Conservation (phyloP, 2,113 vertebrate genomes). For the Ctenomys sociabilis region DNA sequence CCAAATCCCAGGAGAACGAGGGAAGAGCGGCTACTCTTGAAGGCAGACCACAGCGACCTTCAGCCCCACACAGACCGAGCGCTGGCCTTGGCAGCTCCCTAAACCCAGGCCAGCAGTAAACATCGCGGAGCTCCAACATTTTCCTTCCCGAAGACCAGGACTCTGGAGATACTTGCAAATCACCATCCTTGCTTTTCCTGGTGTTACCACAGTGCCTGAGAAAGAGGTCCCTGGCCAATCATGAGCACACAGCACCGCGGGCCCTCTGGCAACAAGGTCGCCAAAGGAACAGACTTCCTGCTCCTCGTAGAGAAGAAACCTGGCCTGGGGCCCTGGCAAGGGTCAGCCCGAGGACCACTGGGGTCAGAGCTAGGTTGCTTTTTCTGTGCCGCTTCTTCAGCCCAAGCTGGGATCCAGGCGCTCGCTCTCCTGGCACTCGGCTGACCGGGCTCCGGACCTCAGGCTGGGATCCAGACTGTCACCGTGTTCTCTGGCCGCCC, state of each 20-base stretch:
- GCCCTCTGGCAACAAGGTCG: background rate
- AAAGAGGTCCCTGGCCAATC: accelerated
- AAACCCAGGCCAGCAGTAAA: background rate
- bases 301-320: background rate
- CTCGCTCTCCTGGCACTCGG: background rate
- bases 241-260: accelerated
- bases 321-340: background rate
- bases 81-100: background rate
- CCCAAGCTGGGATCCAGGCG: no score
- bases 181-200: background rate
- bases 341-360: background rate
- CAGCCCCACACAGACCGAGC: background rate
- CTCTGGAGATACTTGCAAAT: background rate
- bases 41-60: background rate
- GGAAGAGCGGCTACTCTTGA: background rate
- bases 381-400: no score
- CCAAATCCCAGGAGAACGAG: background rate
- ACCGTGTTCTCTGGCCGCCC: accelerated
- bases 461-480: background rate
- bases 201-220: accelerated
- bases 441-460: background rate
- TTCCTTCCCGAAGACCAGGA: background rate
- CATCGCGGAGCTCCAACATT: accelerated
- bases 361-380: background rate
- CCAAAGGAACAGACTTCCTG: background rate